These are phyloP conservation scores for Andrena haemorrhoa DNA, from an alignment of 2,888 invertebrate genomes.

Conservation along the genomic window DNA sequence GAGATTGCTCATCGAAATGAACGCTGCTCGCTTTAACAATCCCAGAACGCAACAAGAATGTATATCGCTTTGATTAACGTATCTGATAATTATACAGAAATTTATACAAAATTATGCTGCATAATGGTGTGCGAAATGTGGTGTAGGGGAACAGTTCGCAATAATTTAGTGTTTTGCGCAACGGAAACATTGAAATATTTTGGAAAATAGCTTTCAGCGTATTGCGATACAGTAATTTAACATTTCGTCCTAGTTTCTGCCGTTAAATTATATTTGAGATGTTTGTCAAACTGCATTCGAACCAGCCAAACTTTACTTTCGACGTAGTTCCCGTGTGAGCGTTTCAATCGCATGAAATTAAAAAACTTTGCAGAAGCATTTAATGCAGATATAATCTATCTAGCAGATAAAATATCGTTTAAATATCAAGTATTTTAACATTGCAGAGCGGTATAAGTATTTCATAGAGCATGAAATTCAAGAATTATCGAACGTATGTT, in stretches of 20 bases:
- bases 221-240: background rate
- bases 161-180: background rate
- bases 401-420: too few species aligned
- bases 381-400: background rate
- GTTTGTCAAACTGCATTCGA: constrained; percentile 1
- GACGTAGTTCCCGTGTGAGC: background rate
- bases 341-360: constrained; percentile 9
- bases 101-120: background rate
- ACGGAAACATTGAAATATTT: background rate
- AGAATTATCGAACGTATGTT: too few species aligned
- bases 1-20: background rate
- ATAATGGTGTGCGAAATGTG: background rate
- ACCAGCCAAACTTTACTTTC: background rate
- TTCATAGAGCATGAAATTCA: too few species aligned
- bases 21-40: background rate
- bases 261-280: background rate
- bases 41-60: background rate
- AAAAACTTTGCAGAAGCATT: background rate
- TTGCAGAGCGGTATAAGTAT: too few species aligned
- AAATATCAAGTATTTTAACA: background rate
- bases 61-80: background rate
- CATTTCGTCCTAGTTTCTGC: background rate
- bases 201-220: too few species aligned
- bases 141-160: too few species aligned
- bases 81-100: background rate